These are phyloP conservation scores for Tupaia tana DNA, from an alignment of 2,113 vertebrate genomes.

Conservation along the genomic window DNA sequence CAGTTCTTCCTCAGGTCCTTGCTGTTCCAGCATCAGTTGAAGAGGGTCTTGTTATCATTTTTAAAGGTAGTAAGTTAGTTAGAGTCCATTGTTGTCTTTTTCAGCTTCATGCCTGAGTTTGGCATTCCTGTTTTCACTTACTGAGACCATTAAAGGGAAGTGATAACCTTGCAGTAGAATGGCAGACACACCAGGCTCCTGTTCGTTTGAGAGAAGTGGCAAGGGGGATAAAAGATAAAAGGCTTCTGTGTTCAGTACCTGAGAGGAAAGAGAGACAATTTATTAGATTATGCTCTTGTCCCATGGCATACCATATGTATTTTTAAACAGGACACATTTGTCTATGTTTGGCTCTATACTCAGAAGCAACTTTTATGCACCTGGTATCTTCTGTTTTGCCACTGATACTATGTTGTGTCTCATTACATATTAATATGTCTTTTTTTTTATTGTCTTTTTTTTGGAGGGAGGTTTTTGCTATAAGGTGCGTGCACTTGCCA, in stretches of 20 bases:
- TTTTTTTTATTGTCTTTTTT: too few relatives aligned
- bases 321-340: not conserved
- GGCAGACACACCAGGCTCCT: not conserved
- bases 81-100: not conserved
- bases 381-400: not conserved
- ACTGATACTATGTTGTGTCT: not conserved
- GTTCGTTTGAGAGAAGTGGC: not conserved
- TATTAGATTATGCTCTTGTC: not conserved
- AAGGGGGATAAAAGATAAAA: not conserved
- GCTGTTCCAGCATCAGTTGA: not conserved
- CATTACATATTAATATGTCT: not conserved
- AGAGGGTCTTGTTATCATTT: not conserved
- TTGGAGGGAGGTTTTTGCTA: too few relatives aligned
- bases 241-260: not conserved
- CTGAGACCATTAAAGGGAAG: not conserved
- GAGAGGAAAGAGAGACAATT: not conserved
- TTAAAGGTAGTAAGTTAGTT: not conserved
- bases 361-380: not conserved
- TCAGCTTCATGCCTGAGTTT: not conserved
- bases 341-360: not conserved
- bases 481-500: too few relatives aligned
- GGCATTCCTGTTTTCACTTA: constrained; percentile 10
- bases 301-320: not conserved
- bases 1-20: not conserved
- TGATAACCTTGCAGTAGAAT: not conserved